Base-by-base conservation (phyloP, 2,113 vertebrate species). In the Phycodurus eques region DNA sequence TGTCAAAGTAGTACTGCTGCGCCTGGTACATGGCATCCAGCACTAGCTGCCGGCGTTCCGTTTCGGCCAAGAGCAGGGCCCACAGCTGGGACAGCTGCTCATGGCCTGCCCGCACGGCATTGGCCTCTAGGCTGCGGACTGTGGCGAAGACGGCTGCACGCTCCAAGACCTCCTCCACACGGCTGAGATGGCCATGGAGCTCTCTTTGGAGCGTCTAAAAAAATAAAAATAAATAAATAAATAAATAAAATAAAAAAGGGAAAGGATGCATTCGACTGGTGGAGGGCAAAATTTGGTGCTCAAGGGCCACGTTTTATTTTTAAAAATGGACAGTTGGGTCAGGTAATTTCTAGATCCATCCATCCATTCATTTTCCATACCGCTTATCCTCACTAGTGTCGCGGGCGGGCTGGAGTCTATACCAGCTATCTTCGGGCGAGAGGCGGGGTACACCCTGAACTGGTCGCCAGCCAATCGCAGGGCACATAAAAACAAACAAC, bases 1-100 rank as follows among this genome's bases (percentile, higher is more conserved):
- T 93, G 56, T 98, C 96, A 0, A 95, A 96, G 92, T 94, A 96
- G 83, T 96, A 98, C 84, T 97, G 96, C 83, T 98, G 94, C 70
- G 95, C 94, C 78, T 96, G 96, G 91, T 95, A 97, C 93, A 95
- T 94, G 81, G 94, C 93, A 0, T 96, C 95, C 84, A 98, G 88
- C 0, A 82, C 68, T 74, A 95, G 93, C 91, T 98, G 96, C 73
- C 96, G 84, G 17, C 88, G 85, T 83, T 97, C 95, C 0, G 95
- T 91, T 85, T 95, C 93, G 1, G 91, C 87, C 87, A 92, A 94
- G 49, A 98, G 92, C 8, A 87, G 73, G 0, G 57, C 77, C 96
- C 96, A 98, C 73, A 94, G 85, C 15, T 92, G 79, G 59, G 91
- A 91, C 78, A 98, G 83, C 70, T 92, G 90, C 72, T 96, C 95